Percentiles rank a stretch among this genome's conserved stretches.
Evolutionary conservation across 2,888 invertebrate species (phyloP).

Genomic region (Anodontia alba): DNA sequence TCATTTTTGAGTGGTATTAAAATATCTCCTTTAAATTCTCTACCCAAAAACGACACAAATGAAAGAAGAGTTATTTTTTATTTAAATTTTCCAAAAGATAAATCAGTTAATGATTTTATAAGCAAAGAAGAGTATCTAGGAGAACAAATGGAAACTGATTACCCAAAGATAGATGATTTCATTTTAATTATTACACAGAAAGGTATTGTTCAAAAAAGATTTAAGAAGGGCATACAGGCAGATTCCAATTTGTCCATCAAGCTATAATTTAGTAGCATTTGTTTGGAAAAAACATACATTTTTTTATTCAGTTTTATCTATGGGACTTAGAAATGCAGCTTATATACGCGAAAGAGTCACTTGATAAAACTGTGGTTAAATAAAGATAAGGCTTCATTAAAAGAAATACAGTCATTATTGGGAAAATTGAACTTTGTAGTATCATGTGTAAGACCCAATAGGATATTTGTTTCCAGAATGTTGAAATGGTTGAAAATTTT

Average conservation of each 20-base stretch:
- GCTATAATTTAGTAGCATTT: background rate
- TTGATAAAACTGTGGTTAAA: constrained; percentile 12
- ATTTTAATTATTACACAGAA: background rate
- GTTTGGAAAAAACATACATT: background rate
- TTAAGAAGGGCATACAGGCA: background rate
- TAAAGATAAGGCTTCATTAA: constrained; percentile 18
- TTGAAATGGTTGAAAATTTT: constrained; percentile 17
- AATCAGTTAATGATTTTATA: background rate
- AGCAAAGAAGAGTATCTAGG: background rate
- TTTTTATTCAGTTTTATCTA: background rate
- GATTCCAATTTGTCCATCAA: background rate
- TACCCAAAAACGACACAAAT: background rate
- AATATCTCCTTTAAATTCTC: constrained; percentile 3
- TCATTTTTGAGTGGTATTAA: background rate
- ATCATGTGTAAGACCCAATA: constrained; percentile 32
- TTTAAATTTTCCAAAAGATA: background rate
- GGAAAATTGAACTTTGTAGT: constrained; percentile 42
- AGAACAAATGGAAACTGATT: background rate
- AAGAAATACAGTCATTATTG: constrained; percentile 29
- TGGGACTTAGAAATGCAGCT: background rate
- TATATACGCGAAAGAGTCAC: background rate
- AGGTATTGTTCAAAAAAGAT: constrained; percentile 14
- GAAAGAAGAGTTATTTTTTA: constrained; percentile 5
- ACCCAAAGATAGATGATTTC: constrained; percentile 16
- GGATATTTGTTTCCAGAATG: constrained; percentile 21